Base-by-base conservation (phyloP, 2,797 vertebrate species). In the Helostoma temminkii region DNA sequence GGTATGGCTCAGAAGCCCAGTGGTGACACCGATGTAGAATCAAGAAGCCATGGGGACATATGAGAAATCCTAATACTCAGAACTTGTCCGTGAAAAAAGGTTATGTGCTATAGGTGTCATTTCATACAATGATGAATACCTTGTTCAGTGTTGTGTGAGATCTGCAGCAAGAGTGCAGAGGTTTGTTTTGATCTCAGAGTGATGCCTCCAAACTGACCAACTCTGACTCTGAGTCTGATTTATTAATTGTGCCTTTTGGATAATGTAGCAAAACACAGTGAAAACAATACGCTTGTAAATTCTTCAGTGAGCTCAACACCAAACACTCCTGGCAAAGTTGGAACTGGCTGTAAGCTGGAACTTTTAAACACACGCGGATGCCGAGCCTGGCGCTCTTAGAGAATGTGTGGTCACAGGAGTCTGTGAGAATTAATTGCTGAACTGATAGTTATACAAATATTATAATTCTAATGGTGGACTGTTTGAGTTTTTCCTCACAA, bases 221-320 rank as follows among this genome's bases (percentile, higher is more conserved):
- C 6, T 25, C 53, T 43, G 59, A 41, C 48, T 60, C 37, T 48
- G 50, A 45, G 42, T 71, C 73, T 61, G 78, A 80, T 84, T 72
- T 84, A 81, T 88, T 71, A 74, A 81, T 57, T 50, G 63, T 48
- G 49, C 80, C 54, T 82, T 82, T 76, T 76, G 66, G 74, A 81
- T 22, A 84, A 78, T 49, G 69, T 71, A 42, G 59, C 30, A 67
- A 68, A 85, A 79, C 41, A 25, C 4, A 64, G 54, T 78, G 86
- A 90, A 93, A 90, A 90, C 87, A 89, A 91, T 89, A 82, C 66
- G 56, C 88, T 88, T 87, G 85, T 90, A 89, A 91, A 92, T 91
- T 88, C 78, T 88, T 72, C 73, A 68, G 55, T 18, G 58, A 69
- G 68, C 78, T 81, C 59, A 60, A 66, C 79, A 81, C 59, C 71